phyloP scores from a whole-genome alignment of 30 jellyfish, hydroid and myxozoan genomes.

The Chrysaora quinquecirrha region DNA sequence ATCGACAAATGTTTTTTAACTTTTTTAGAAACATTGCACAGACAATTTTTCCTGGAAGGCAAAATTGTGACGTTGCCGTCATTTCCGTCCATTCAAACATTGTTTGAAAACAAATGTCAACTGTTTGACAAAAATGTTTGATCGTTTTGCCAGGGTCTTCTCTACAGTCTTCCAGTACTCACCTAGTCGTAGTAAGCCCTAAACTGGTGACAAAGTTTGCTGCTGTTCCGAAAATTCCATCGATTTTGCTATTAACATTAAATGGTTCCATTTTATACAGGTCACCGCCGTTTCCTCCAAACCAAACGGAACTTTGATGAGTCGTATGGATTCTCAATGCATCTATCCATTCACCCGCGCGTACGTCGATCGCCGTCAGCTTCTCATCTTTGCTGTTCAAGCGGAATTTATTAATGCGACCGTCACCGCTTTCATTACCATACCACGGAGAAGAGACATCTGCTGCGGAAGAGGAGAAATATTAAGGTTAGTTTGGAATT shows the following conservation, averaged over 20 bases:
- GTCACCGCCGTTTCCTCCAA: constrained; percentile 96
- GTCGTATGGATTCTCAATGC: constrained; percentile 74
- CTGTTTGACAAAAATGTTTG: too few relatives aligned
- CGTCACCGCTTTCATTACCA: constrained; percentile 44
- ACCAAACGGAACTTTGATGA: constrained; percentile 67
- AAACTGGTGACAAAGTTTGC: constrained; percentile 42
- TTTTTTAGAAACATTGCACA: too few relatives aligned
- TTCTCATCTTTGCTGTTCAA: constrained; percentile 38
- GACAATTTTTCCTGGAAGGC: too few relatives aligned
- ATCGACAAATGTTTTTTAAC: too few relatives aligned
- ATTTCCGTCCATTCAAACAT: too few relatives aligned
- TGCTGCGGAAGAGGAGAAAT: background rate
- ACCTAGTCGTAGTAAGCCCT: constrained; percentile 19
- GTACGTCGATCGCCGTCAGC: constrained; percentile 59
- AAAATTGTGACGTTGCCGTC: too few relatives aligned
- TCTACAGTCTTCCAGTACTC: too few relatives aligned
- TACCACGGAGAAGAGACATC: constrained; percentile 41
- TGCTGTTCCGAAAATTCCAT: constrained; percentile 62
- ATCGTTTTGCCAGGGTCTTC: too few relatives aligned
- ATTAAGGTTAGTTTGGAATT: too few relatives aligned
- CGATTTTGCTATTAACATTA: constrained; percentile 23
- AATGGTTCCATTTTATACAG: constrained; percentile 16
- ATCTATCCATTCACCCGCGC: constrained; percentile 95
- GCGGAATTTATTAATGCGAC: constrained; percentile 26
- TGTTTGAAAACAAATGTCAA: too few relatives aligned